Percentiles rank a stretch among this genome's conserved stretches.
Conservation (phyloP, 2,113 vertebrate genomes). For the Melanostigma gelatinosum region DNA sequence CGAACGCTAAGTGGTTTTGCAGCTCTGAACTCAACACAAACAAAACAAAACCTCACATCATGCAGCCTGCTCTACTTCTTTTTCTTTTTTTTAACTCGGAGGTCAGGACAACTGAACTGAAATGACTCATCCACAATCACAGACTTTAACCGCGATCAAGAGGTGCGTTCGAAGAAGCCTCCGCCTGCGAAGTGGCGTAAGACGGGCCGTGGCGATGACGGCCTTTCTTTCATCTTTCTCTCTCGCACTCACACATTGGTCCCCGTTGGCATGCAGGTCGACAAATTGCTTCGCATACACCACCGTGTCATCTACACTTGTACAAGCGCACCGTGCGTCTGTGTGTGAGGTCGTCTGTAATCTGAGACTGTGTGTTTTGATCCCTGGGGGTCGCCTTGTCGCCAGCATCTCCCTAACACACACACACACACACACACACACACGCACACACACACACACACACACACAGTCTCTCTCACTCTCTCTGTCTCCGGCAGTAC, state of each 20-base stretch:
- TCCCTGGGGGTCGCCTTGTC: slow-evolving; percentile 52
- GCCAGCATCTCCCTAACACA: slow-evolving; percentile 53
- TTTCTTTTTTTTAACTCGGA: not conserved
- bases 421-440: slow-evolving; percentile 3
- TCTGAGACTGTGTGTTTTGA: slow-evolving; percentile 66
- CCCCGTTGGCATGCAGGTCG: slow-evolving; percentile 19
- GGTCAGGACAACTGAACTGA: not conserved
- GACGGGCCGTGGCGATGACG: not conserved
- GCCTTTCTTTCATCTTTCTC: not conserved
- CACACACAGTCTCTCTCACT: not conserved
- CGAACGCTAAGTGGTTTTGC: not conserved
- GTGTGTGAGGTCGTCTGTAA: slow-evolving; percentile 57
- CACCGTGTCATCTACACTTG: slow-evolving; percentile 42
- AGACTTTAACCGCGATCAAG: not conserved
- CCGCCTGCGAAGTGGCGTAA: not conserved
- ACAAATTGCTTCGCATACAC: slow-evolving; percentile 38
- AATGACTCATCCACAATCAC: not conserved
- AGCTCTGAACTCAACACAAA: not conserved
- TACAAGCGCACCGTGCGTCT: slow-evolving; percentile 27
- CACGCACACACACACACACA: not conserved
- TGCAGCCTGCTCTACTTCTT: not conserved
- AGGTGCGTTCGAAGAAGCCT: slow-evolving; percentile 12
- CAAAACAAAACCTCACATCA: not conserved
- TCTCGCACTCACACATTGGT: slow-evolving; percentile 12
- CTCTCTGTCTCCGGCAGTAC: not conserved